These are phyloP conservation scores for Magallana nippona DNA, from an alignment of 2,888 invertebrate genomes.

Conservation along the genomic window DNA sequence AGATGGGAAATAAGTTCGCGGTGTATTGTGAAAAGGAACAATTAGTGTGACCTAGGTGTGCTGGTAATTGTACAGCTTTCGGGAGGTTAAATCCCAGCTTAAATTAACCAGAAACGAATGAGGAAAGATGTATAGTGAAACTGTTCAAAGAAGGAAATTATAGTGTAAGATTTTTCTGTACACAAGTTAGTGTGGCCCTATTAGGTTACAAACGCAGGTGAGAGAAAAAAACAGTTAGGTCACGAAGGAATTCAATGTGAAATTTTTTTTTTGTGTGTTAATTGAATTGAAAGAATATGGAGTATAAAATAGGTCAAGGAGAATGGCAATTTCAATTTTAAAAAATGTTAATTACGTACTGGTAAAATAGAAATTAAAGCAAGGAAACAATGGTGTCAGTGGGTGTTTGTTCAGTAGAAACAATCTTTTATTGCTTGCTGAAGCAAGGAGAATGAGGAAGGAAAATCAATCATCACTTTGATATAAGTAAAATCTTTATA, in stretches of 20 bases:
- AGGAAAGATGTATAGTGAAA: background rate
- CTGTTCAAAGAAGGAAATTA: background rate
- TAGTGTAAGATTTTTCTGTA: background rate
- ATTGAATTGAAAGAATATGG: background rate
- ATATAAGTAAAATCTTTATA: background rate
- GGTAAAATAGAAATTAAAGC: too few relatives aligned
- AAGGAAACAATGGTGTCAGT: background rate
- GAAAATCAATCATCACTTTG: background rate
- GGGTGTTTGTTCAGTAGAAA: background rate
- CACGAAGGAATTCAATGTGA: background rate
- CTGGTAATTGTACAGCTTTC: background rate
- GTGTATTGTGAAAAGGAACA: conserved; percentile 19
- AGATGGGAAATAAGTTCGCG: background rate
- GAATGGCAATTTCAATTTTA: too few relatives aligned
- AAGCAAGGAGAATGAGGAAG: background rate
- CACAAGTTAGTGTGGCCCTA: background rate
- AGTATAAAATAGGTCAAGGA: background rate
- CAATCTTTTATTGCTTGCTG: background rate
- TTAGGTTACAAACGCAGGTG: conserved; percentile 11
- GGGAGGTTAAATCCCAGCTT: background rate
- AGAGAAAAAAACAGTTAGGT: background rate
- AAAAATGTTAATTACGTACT: too few relatives aligned
- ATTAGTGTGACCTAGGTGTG: background rate
- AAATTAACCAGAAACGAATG: conserved; percentile 22
- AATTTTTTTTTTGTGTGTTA: background rate